phyloP scores from a whole-genome alignment of 2,888 invertebrate species.

The Drosophila phalerata region DNA sequence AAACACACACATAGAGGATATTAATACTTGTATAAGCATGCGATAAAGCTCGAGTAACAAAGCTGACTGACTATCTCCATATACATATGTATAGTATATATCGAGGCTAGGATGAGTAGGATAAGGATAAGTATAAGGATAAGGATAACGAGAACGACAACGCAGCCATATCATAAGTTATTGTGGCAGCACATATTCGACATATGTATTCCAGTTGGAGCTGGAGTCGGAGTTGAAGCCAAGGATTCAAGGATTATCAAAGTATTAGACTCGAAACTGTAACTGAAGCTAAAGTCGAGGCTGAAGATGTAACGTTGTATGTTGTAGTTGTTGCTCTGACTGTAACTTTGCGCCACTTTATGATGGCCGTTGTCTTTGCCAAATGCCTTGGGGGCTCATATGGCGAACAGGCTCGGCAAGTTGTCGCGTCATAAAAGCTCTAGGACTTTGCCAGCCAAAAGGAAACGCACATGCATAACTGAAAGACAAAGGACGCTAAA shows the following conservation, averaged over 20 bases:
- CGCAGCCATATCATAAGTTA: slow-evolving; percentile 73
- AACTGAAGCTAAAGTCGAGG: slow-evolving; percentile 17
- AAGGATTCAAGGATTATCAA: slow-evolving; percentile 73
- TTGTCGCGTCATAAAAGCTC: slow-evolving; percentile 71
- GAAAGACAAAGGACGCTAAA: slow-evolving; percentile 77
- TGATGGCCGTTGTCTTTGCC: slow-evolving; percentile 63
- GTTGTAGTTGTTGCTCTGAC: slow-evolving; percentile 47
- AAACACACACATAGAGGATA: slow-evolving; percentile 39
- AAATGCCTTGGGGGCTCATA: slow-evolving; percentile 71
- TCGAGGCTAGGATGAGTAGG: slow-evolving; percentile 46
- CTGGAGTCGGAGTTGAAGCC: slow-evolving; percentile 15
- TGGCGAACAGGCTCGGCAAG: slow-evolving; percentile 50
- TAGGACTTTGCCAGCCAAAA: slow-evolving; percentile 31
- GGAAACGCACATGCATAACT: slow-evolving; percentile 80
- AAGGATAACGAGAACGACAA: slow-evolving; percentile 20
- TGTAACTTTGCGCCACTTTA: slow-evolving; percentile 79
- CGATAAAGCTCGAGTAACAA: slow-evolving; percentile 77
- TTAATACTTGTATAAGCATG: slow-evolving; percentile 44
- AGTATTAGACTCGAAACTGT: slow-evolving; percentile 66
- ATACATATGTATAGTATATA: no score
- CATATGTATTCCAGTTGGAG: slow-evolving; percentile 23
- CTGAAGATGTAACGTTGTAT: slow-evolving; percentile 21
- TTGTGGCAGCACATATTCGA: slow-evolving; percentile 63
- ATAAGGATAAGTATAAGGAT: slow-evolving; percentile 21
- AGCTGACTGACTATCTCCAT: slow-evolving; percentile 66